Conservation (phyloP, 2,797 vertebrate genomes). For the Liasis olivaceus region DNA sequence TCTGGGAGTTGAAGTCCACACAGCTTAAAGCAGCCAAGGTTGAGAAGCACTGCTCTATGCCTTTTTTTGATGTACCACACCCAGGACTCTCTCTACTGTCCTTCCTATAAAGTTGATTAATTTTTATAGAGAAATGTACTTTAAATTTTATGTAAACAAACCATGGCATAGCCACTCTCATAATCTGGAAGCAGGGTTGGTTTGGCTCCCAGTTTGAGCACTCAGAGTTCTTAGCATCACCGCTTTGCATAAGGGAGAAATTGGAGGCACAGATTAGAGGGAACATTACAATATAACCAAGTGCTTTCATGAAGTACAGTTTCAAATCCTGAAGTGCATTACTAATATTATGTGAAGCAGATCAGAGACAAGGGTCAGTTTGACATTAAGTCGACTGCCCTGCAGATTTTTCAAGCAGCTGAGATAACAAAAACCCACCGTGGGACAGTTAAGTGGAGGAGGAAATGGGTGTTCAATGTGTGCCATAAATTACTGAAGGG, state of each 20-base stretch:
- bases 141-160: neutral
- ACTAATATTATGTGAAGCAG: conserved; percentile 39
- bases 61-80: neutral
- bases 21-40: too few species aligned
- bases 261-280: neutral
- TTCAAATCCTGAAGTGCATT: conserved; percentile 26
- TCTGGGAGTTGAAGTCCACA: too few species aligned
- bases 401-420: conserved; percentile 64
- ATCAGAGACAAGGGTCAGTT: neutral
- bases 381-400: conserved; percentile 50
- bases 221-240: neutral
- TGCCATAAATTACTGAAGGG: conserved; percentile 56
- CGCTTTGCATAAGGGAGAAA: neutral
- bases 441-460: conserved; percentile 60
- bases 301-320: conserved; percentile 9
- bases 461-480: conserved; percentile 67
- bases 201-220: neutral
- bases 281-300: neutral
- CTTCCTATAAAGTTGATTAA: neutral
- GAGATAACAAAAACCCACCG: conserved; percentile 72
- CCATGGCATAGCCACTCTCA: neutral
- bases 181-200: neutral
- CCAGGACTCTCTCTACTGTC: neutral
- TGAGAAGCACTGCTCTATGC: too few species aligned
- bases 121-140: neutral